Evolutionary conservation across 2,888 invertebrate genomes (phyloP), one percentile per base, ranked within the genome.

Genomic region (Drosophila birchii): DNA sequence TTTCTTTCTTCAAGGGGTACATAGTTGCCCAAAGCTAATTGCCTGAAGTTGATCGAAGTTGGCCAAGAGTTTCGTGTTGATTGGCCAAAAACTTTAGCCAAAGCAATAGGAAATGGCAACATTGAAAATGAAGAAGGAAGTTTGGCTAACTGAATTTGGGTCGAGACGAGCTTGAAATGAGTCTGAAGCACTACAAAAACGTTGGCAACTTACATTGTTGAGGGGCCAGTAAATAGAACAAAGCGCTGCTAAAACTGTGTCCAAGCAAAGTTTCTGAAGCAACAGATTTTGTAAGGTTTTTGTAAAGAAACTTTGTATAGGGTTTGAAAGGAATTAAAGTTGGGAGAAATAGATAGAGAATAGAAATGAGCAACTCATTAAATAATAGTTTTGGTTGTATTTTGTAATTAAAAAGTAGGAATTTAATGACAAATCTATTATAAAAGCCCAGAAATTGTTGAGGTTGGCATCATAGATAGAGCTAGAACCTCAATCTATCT

Each of bases 231-330:
- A 71, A 70, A 55, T 70, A 61, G 61, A 62, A 45, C 47, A 60
- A 62, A 68, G 45, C 36, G 69, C 72, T 39, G 29, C 9, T 18
- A 16, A 72, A 71, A 72, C 72, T 62, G 71, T 55, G 14, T 0
- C 20, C 4, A 38, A 14, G 29, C 3, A 23, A 29, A 45, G 20
- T 39, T 61, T 34, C 16, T 23, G 8, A 26, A 53, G 53, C 39
- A 55, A 56, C 53, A 23, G 32, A 23, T 23, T 53, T 16, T 34
- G 3, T 53, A 23, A 23, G 12, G 20, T 16, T 23, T 36, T 53
- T 16, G 36, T 16, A 20, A 2, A 23, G 11, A 20, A 53, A 53
- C 36, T 53, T 53, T 36, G 32, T 20, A 1, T 5, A 3, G 0
- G 34, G 18, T 16, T 53, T 2, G 0, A 29, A 2, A 5, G 26